A percentile compares a stretch with the other conserved stretches of the same genome.
These are phyloP conservation scores for Hypomecis atomaria DNA, from an alignment of 2,888 invertebrate genomes.

Conservation along the genomic window DNA sequence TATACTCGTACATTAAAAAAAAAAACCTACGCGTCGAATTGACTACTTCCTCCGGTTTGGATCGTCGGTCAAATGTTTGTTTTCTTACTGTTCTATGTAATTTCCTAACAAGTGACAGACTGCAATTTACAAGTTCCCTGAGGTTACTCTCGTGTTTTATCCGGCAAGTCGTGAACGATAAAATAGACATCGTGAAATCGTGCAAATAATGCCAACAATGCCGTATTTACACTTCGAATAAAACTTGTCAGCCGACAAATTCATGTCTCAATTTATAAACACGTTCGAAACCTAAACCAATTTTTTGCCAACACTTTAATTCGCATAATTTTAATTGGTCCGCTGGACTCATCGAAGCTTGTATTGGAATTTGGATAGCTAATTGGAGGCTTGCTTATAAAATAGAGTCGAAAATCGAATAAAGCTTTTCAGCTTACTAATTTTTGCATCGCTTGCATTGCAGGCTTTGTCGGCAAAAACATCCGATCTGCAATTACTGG, in stretches of 20 bases:
- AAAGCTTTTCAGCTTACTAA: background rate
- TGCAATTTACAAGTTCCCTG: no score
- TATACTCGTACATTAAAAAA: no score
- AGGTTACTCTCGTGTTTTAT: no score
- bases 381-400: background rate
- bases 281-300: background rate
- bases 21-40: no score
- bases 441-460: background rate
- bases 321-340: constrained; percentile 9
- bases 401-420: constrained; percentile 7
- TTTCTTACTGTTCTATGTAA: no score
- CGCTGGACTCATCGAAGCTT: constrained; percentile 3
- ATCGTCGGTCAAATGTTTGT: no score
- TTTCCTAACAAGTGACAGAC: no score
- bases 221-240: no score
- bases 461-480: constrained; percentile 38
- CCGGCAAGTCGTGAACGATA: background rate
- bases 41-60: no score
- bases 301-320: constrained; percentile 10
- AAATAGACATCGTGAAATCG: background rate
- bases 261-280: constrained; percentile 15
- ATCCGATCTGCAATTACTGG: constrained; percentile 27
- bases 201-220: background rate
- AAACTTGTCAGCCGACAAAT: background rate
- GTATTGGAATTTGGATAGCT: background rate